Base-by-base conservation (phyloP, 2,113 vertebrate species). In the Balaeniceps rex region DNA sequence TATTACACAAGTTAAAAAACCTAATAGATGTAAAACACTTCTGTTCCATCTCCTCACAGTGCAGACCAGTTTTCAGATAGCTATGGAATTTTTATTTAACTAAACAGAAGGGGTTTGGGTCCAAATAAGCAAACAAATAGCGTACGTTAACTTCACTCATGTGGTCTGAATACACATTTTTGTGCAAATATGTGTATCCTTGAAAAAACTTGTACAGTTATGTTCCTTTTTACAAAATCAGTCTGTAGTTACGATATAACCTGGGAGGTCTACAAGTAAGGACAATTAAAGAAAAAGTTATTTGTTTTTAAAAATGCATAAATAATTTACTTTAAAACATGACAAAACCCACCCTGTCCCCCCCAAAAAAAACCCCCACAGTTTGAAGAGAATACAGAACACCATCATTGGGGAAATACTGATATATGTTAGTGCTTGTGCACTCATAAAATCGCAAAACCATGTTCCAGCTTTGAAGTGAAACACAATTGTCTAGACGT, bases 321-420 rank as follows among this genome's bases (percentile, higher is more conserved):
- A 95, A 94, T 98, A 97, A 94, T 95, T 97, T 96, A 96, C 77
- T 97, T 89, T 91, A 98, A 96, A 98, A 97, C 93, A 71, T 90
- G 94, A 95, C 68, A 89, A 92, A 96, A 71, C 42, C 66, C 52
- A 95, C 77, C 47, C 58, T 34, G 17, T 79, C 18, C 29, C 71
- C 55, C 14, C 7, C 57, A 82, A 82, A 55, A 25, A n/a, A n/a
- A n/a, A n/a, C n/a, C n/a, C n/a, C 46, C 51, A 88, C 23, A 78
- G 33, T 4, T 46, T 83, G 71, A 74, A 90, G 82, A 96, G 78
- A 97, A 95, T 83, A 96, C 40, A 97, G 63, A 94, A 93, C 90
- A 89, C 85, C 65, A 70, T 91, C 64, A 74, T 0, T 26, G 36
- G 90, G 84, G 58, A 94, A 97, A 96, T 82, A 97, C 68, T 96